These are phyloP conservation scores for Episyrphus balteatus DNA, from an alignment of 1,140 invertebrate species.

Conservation along the genomic window DNA sequence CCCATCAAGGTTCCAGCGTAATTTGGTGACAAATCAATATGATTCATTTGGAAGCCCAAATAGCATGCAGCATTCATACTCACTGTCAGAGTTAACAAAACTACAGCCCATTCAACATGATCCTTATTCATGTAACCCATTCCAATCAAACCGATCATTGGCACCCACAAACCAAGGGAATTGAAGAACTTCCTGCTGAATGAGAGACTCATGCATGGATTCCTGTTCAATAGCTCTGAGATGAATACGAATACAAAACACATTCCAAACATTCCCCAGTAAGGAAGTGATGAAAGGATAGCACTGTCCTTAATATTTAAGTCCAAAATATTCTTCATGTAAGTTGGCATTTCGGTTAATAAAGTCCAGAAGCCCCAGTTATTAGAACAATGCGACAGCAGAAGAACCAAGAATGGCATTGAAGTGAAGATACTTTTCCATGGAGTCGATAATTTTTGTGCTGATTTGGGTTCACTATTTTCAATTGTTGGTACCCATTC, in stretches of 20 bases:
- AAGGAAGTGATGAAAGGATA: constrained; percentile 60
- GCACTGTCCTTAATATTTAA: constrained; percentile 65
- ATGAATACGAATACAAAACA: constrained; percentile 43
- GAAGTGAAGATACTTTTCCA: constrained; percentile 64
- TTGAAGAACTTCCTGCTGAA: constrained; percentile 52
- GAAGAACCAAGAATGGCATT: constrained; percentile 68
- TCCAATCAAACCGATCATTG: constrained; percentile 46
- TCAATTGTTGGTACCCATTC: no score
- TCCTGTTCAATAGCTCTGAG: constrained; percentile 44
- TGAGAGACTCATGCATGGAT: constrained; percentile 39
- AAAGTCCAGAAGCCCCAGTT: constrained; percentile 90
- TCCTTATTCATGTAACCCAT: constrained; percentile 41
- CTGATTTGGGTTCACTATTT: no score
- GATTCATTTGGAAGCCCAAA: constrained; percentile 51
- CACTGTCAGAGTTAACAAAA: constrained; percentile 52
- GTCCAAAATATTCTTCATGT: constrained; percentile 68
- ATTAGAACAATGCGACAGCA: constrained; percentile 69
- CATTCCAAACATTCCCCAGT: constrained; percentile 54
- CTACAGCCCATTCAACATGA: constrained; percentile 43
- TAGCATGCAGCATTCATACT: constrained; percentile 62
- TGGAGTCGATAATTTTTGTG: constrained; percentile 34
- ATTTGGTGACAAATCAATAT: constrained; percentile 60
- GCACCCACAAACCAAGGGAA: constrained; percentile 43
- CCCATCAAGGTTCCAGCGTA: constrained; percentile 52
- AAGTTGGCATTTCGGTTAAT: constrained; percentile 78